A percentile compares a stretch with the other conserved stretches of the same genome.
Conservation (phyloP, 2,888 invertebrate species). For the Nephrocerus scutellatus region DNA sequence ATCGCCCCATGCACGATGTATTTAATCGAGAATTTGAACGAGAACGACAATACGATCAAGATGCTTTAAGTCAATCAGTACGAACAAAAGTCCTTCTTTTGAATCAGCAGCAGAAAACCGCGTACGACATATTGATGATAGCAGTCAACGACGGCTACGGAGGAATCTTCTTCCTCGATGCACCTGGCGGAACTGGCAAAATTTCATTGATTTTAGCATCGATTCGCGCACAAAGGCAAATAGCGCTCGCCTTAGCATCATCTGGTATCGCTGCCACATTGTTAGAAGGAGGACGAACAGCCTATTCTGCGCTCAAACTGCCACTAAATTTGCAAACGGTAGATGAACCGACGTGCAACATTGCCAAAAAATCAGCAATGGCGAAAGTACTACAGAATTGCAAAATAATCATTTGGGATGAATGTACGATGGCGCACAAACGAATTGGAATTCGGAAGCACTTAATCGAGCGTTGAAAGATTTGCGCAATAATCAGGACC, state of each 20-base stretch:
- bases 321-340: constrained; percentile 11
- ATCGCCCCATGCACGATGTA: constrained; percentile 15
- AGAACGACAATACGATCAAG: constrained; percentile 13
- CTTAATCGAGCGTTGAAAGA: too few relatives aligned
- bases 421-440: constrained; percentile 33
- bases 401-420: constrained; percentile 26
- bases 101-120: constrained; percentile 11
- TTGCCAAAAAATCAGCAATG: too few relatives aligned
- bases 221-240: constrained; percentile 7
- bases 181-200: constrained; percentile 9
- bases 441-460: too few relatives aligned
- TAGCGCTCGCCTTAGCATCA: constrained; percentile 14
- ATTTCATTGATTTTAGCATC: constrained; percentile 7
- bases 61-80: constrained; percentile 10
- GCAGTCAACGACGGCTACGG: constrained; percentile 1
- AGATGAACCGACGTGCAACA: constrained; percentile 18
- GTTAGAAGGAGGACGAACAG: constrained; percentile 15
- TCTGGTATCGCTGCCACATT: constrained; percentile 18
- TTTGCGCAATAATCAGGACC: too few relatives aligned
- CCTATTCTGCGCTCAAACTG: constrained; percentile 12
- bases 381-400: too few relatives aligned
- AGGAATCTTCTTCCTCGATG: constrained; percentile 5
- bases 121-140: constrained; percentile 10
- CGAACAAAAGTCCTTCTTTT: constrained; percentile 14
- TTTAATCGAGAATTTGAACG: constrained; percentile 15